Evolutionary conservation across 2,888 invertebrate genomes (phyloP).

Genomic region (Argyra leucocephala): DNA sequence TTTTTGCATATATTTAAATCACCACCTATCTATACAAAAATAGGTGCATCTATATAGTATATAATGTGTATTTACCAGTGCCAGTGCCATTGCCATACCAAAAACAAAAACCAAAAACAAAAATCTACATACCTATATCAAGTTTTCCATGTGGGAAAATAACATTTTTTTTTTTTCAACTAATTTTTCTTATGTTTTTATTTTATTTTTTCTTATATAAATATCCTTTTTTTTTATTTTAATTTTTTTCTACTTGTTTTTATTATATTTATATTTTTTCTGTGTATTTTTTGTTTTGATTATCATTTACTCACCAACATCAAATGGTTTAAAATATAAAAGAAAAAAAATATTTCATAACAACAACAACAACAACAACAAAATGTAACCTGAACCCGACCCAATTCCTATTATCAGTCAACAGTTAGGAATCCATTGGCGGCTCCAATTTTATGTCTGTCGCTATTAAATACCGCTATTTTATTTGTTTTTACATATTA

Average conservation of each 20-base stretch:
- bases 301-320: neutral
- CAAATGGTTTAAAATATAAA: neutral
- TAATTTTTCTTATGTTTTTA: neutral
- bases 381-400: neutral
- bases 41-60: no score
- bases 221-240: neutral
- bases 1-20: no score
- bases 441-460: slow-evolving; percentile 3
- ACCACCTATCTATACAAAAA: no score
- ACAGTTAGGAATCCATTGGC: neutral
- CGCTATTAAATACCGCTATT: slow-evolving; percentile 3
- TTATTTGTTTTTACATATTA: neutral
- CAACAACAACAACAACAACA: neutral
- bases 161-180: neutral
- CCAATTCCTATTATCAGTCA: neutral
- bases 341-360: neutral
- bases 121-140: no score
- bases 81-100: slow-evolving; percentile 1
- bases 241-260: neutral
- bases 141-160: slow-evolving; percentile 1
- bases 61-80: neutral
- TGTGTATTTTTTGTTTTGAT: neutral
- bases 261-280: no score
- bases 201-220: neutral
- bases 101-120: neutral